Base-by-base conservation (phyloP, 1,140 invertebrate genomes). In the Drosophila jambulina region DNA sequence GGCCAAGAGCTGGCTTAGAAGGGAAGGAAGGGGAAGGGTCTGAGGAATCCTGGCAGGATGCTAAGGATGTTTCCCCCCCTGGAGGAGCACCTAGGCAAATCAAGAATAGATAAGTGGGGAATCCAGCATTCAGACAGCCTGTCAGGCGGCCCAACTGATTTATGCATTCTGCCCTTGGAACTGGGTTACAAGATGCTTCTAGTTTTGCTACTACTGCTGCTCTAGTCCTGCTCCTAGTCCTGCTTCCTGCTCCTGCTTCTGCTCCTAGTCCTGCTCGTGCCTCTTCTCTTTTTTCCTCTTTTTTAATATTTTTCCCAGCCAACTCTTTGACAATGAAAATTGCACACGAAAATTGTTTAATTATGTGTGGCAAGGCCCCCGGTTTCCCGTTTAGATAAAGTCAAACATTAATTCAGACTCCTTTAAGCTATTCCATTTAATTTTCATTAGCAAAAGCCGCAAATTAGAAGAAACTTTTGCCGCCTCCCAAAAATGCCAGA, bases 381-480 rank as follows among this genome's bases (percentile, higher is more conserved):
- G 17, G 36, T n/a, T 32, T 10, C 34, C 49, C 36, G 48, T 56
- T 60, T 45, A 48, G 42, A 76, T 51, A 65, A 76, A 70, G 74
- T 78, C 75, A 85, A 51, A 65, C 60, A 88, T 83, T 84, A 88
- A 88, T 84, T 84, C 65, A 78, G 84, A 75, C 80, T 78, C 62
- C 65, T 78, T 87, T 69, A 84, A 84, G 84, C 84, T 84, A 84
- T 88, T 78, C 76, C 83, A 87, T 88, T 87, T 87, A 87, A 87
- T 87, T 87, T 87, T 88, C 84, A 88, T 88, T 88, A 84, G 80
- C 59, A 59, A 78, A 84, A 81, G 74, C 84, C 84, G 69, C 85
- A 88, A 88, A 84, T 87, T 87, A 75, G 67, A 83, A 71, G 81
- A 71, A 88, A 88, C 58, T 78, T 78, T 59, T 59, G 63, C 56